Base-by-base conservation (phyloP, 2,888 invertebrate genomes). In the Apocheima hispidaria region DNA sequence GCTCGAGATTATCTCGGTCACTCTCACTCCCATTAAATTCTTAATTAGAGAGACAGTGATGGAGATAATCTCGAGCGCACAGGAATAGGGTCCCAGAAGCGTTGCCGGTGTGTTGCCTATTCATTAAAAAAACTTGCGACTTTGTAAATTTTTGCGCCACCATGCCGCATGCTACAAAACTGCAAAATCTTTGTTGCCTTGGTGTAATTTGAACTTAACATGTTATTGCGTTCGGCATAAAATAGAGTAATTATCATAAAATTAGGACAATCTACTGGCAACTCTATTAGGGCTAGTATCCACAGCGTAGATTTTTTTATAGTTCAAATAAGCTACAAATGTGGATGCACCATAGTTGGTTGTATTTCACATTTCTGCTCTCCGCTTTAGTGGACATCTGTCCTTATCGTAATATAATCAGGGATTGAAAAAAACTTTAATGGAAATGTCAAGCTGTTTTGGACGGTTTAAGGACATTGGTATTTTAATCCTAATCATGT, bases 401-500 rank as follows among this genome's bases (percentile, higher is more conserved):
- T 10, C 38, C 20, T 10, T 21, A 12, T 20, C 12, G 4, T 21
- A 20, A 9, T 10, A 40, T 21, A 20, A 0, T 21, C 18, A 12
- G n/a, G n/a, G n/a, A n/a, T n/a, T n/a, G n/a, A n/a, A n/a, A n/a
- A n/a, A n/a, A n/a, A n/a, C n/a, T n/a, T n/a, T n/a, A n/a, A n/a
- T 20, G 10, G 18, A 0, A 40, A 12, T 40, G 10, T 20, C n/a
- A n/a, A n/a, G n/a, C n/a, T n/a, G n/a, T 18, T 38, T 38, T 38
- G 4, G 18, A 36, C 36, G 36, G 36, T 36, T 36, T 16, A 16
- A 16, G 16, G n/a, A 36, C 36, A 20, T 20, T 40, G 20, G 40
- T 40, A 20, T 10, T 40, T 40, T 40, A 40, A 40, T 40, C 4
- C 5, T 40, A 26, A 26, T 26, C 23, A 26, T 51, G 40, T 53